Base-by-base conservation (phyloP, 2,888 invertebrate genomes). In the Phaonia tiefii region DNA sequence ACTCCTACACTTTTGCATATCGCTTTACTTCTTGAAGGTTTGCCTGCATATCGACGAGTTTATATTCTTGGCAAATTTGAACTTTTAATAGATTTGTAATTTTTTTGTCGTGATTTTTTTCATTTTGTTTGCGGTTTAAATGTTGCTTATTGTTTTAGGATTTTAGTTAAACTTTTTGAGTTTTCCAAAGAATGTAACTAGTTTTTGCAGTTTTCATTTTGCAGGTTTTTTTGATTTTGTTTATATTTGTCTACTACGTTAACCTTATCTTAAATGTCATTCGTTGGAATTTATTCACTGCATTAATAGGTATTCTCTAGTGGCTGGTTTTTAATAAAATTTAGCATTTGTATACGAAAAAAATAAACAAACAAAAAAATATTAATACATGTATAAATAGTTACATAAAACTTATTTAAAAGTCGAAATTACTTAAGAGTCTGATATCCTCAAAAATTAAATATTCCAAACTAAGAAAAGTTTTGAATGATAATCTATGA, bases 181-280 rank as follows among this genome's bases (percentile, higher is more conserved):
- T 44, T 60, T 31, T 15, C 5, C 7, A 42, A 63, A 31, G 31
- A 49, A 44, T 58, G 65, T 65, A 73, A 54, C 54, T 49, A 22
- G 46, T 54, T 76, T 39, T 72, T 56, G 56, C 44, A 65, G 69
- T 69, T 54, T 73, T 72, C 37, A 25, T 58, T 63, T 39, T 31
- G 58, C 22, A 17, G 20, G n/a, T 49, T 22, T 13, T 56, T 56
- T 56, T 56, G 1, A 39, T 63, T 63, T 42, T 2, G 54, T 60
- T 42, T 39, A 17, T 20, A 17, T 20, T 8, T 2, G 39, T 78
- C 72, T 78, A 73, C 46, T 25, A 8, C 22, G 77, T 73, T 83
- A 79, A 84, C 84, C 84, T 84, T 84, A 78, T 77, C 31, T 44
- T 73, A 83, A 83, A 83, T 84, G 83, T 77, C 83, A 84, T 56